Conservation (phyloP, 2,797 vertebrate genomes). For the Furcifer pardalis region DNA sequence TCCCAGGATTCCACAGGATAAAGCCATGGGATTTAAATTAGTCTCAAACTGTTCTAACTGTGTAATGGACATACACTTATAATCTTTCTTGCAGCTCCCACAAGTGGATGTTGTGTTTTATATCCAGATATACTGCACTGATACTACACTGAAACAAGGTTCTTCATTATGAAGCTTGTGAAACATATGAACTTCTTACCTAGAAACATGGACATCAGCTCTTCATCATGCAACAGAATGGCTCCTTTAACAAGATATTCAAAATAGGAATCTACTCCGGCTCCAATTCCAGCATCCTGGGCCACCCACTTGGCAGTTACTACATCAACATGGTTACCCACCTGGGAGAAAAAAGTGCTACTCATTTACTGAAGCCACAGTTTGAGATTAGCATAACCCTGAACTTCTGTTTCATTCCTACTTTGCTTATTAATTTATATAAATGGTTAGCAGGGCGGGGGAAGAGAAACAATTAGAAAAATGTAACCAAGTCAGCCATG, state of each 20-base stretch:
- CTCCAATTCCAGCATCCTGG: slow-evolving; percentile 95
- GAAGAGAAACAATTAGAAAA: neutral
- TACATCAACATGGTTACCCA: slow-evolving; percentile 93
- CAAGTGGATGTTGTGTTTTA: neutral
- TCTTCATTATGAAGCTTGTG: neutral
- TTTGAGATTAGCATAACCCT: neutral
- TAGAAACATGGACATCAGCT: slow-evolving; percentile 91
- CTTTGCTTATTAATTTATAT: neutral
- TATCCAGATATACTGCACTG: neutral
- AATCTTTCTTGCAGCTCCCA: neutral
- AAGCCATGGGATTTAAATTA: too few relatives aligned
- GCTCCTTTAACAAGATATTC: slow-evolving; percentile 97
- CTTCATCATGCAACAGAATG: slow-evolving; percentile 91
- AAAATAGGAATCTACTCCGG: slow-evolving; percentile 95
- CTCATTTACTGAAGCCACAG: neutral
- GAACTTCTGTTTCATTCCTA: neutral
- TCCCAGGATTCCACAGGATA: too few relatives aligned
- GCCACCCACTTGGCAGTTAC: slow-evolving; percentile 95
- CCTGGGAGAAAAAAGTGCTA: slow-evolving; percentile 71
- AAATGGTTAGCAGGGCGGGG: neutral
- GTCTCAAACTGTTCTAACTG: too few relatives aligned
- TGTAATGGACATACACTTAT: too few relatives aligned
- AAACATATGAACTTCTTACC: slow-evolving; percentile 76
- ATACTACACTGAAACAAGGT: neutral
- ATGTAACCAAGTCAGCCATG: neutral